Evolutionary conservation across 2,888 invertebrate species (phyloP), one percentile per base, ranked within the genome.

Genomic region (Tryphoninae sp.): DNA sequence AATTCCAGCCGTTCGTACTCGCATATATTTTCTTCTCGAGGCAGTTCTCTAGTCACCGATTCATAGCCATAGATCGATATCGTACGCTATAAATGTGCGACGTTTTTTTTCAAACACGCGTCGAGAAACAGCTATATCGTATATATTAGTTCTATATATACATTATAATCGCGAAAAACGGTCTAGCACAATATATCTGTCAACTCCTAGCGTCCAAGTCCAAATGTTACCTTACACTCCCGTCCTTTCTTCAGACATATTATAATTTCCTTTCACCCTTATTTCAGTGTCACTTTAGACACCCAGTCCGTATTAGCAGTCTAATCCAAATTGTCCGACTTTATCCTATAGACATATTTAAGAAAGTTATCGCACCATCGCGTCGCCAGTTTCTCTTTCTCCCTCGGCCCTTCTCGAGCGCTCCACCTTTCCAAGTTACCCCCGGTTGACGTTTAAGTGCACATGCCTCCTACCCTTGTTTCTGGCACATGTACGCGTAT

Each of bases 41-140:
- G 62, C 53, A 67, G 79, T 81, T 72, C 75, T 83, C 81, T 83
- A 83, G 81, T 83, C 84, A 80, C 77, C 81, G 83, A 84, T 84
- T 84, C 79, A 80, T 45, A 64, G 49, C 72, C 59, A 62, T 59
- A 67, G 73, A 81, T 84, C 84, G 82, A 84, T 84, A 84, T 78
- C 76, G 8, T 65, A 45, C 79, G 59, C 61, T 78, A 72, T 64
- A 40, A 78, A 68, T 68, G 40, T 42, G 40, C 40, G 11, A 16
- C 13, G 19, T 42, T 58, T 59, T n/a, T 42, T 42, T 64, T 64
- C 19, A 72, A 59, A 77, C 62, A 45, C 58, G 22, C 11, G 51
- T 61, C 76, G 49, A 61, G 33, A 68, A 40, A 65, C 26, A 67
- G 45, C 58, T 42, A 74, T 58, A 55, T 55, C 45, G 19, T 19